phyloP scores from a whole-genome alignment of 2,797 vertebrate genomes.

The Peromyscus nudipes region DNA sequence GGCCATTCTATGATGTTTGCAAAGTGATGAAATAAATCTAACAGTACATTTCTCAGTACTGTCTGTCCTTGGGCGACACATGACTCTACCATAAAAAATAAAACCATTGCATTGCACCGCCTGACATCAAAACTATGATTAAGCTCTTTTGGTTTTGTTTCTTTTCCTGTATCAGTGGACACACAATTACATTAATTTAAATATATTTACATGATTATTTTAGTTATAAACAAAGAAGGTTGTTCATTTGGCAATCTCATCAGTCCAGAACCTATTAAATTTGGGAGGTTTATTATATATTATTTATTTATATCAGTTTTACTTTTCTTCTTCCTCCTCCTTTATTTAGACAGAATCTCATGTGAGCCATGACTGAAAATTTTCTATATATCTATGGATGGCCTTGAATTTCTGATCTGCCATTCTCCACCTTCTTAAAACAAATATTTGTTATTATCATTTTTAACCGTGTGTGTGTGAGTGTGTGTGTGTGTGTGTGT shows the following conservation, averaged over 20 bases:
- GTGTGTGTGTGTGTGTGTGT: not conserved
- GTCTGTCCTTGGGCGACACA: not conserved
- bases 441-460: not conserved
- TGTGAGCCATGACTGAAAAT: not conserved
- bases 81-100: not conserved
- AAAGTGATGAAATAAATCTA: not conserved
- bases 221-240: not conserved
- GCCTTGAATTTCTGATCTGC: not conserved
- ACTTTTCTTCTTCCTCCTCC: not conserved
- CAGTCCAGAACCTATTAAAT: slow-evolving; percentile 19
- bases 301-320: not conserved
- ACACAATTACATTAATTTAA: not conserved
- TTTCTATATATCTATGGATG: not conserved
- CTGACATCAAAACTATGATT: slow-evolving; percentile 13
- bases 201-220: slow-evolving; percentile 3
- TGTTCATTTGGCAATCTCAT: not conserved
- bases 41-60: not conserved
- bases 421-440: not conserved
- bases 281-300: not conserved
- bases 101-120: not conserved
- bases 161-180: not conserved
- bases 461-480: not conserved
- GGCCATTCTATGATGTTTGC: not conserved
- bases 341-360: not conserved
- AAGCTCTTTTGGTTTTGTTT: slow-evolving; percentile 4